These are phyloP conservation scores for Arctocebus calabarensis DNA, from an alignment of 2,797 vertebrate species.

Conservation along the genomic window DNA sequence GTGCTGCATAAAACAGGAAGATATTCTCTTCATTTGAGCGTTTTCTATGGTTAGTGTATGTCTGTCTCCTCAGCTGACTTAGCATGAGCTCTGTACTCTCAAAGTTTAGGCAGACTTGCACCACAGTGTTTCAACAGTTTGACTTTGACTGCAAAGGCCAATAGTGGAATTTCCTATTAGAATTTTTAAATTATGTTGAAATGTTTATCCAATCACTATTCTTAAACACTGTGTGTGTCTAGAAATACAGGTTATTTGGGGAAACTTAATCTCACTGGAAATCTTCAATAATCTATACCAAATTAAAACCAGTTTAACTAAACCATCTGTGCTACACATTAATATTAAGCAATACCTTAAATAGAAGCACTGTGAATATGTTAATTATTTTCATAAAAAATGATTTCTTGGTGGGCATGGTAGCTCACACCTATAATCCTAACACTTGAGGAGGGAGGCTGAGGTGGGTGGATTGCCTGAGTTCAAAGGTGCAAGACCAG, in stretches of 20 bases:
- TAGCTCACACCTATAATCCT: too few species aligned
- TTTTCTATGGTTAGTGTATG: neutral
- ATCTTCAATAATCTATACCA: slow-evolving; percentile 62
- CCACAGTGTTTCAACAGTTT: slow-evolving; percentile 17
- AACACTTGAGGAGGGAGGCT: too few species aligned
- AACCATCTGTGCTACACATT: slow-evolving; percentile 68
- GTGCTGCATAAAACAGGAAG: neutral
- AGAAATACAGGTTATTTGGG: slow-evolving; percentile 65
- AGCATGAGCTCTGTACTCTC: neutral
- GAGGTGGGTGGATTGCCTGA: too few species aligned
- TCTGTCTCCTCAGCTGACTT: neutral
- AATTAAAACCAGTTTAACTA: slow-evolving; percentile 78
- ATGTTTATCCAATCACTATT: slow-evolving; percentile 41
- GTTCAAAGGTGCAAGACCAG: too few species aligned
- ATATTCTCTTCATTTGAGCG: neutral
- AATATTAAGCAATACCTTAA: slow-evolving; percentile 82
- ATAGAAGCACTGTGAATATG: slow-evolving; percentile 77
- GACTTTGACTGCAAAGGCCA: slow-evolving; percentile 42
- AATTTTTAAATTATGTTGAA: slow-evolving; percentile 60
- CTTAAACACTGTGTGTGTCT: slow-evolving; percentile 45
- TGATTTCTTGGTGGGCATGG: slow-evolving; percentile 56
- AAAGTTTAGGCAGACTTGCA: neutral
- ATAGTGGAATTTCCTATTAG: neutral
- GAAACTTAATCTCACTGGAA: slow-evolving; percentile 74
- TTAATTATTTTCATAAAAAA: slow-evolving; percentile 81